Base-by-base conservation (phyloP, 1,140 invertebrate species). In the Caerostris extrusa region DNA sequence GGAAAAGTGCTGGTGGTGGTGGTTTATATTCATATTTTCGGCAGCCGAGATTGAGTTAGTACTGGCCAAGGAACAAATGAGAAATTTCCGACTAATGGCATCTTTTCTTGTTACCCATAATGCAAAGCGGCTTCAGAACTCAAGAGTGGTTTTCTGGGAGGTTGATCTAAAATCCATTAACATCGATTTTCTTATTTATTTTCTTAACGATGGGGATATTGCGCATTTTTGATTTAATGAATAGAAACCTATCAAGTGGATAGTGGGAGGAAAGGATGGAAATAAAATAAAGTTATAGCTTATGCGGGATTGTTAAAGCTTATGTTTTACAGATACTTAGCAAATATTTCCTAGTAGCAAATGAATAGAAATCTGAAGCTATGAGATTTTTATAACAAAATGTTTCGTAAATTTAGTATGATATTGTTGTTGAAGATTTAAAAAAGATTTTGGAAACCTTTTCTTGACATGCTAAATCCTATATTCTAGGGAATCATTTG, bases 221-320 rank as follows among this genome's bases (percentile, higher is more conserved):
- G 71, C 71, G 53, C 53, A 77, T 77, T 77, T 77, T 77, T 77
- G 71, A 77, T 77, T 77, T 77, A 77, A 77, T 77, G 71, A 77
- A 77, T 50, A 34, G 71, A 53, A 77, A 77, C 71, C 71, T 50
- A 77, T 77, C 71, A 77, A 34, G 34, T 10, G 50, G 53, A 50
- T 77, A 53, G 71, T 53, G 71, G 3, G 12, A 50, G 8, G 53
- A 77, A 77, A 77, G 50, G 3, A 5, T 50, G 71, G 53, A 77
- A 77, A 50, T 77, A 50, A 34, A 50, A 50, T 19, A 77, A 53
- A 77, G 14, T 77, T 64, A 50, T 53, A 5, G 10, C 7, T 8
- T 34, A 34, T 34, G 34, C 34, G 34, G 34, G 0, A 34, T 34
- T 34, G 34, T 34, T 34, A 34, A n/a, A 34, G 34, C 34, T 34